These are phyloP conservation scores for Eupithecia tripunctaria DNA, from an alignment of 2,888 invertebrate genomes.

Conservation along the genomic window DNA sequence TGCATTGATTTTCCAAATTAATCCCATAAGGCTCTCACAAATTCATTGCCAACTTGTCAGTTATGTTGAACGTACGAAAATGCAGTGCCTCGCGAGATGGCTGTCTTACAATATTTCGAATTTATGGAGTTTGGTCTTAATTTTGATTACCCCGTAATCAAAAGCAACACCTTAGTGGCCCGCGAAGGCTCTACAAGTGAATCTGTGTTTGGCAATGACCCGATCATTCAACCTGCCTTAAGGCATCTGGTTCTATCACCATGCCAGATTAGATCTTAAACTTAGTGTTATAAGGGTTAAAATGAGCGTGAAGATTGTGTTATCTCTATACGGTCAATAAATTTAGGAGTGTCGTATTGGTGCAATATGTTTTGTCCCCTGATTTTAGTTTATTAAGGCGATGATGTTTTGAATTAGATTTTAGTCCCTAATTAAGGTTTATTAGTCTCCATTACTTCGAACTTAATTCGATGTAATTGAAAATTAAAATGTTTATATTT, in stretches of 20 bases:
- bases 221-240: constrained; percentile 68
- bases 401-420: constrained; percentile 26
- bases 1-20: constrained; percentile 46
- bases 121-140: constrained; percentile 44
- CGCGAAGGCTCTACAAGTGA: constrained; percentile 66
- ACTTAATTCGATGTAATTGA: not conserved
- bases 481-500: too few species aligned
- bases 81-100: constrained; percentile 20
- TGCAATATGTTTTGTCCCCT: constrained; percentile 36
- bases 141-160: constrained; percentile 43
- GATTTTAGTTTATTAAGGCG: constrained; percentile 35
- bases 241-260: constrained; percentile 36
- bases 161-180: constrained; percentile 70
- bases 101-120: constrained; percentile 30
- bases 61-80: constrained; percentile 22
- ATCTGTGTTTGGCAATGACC: constrained; percentile 81
- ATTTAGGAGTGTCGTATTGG: constrained; percentile 26
- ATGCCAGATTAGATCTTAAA: constrained; percentile 32
- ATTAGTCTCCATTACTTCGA: too few species aligned
- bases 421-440: not conserved
- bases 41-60: not conserved
- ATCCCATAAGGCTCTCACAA: constrained; percentile 16
- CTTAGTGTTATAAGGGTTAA: constrained; percentile 27
- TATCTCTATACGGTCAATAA: constrained; percentile 25
- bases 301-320: constrained; percentile 12